Percentiles rank a stretch among this genome's conserved stretches.
These are phyloP conservation scores for Gambusia affinis DNA, from an alignment of 2,113 vertebrate genomes.

Conservation along the genomic window DNA sequence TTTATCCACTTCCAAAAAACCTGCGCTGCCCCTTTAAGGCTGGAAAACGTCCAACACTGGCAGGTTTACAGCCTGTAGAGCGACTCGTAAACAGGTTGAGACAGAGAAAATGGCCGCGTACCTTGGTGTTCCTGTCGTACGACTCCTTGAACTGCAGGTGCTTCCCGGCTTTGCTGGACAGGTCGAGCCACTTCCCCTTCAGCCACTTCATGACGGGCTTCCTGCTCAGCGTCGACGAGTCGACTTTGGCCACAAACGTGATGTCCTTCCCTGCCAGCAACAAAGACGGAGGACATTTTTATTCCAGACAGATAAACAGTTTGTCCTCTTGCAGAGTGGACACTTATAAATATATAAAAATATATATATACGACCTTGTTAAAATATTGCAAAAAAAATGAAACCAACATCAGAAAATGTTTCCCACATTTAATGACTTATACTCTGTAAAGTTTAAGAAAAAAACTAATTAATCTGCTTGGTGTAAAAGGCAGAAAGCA, in stretches of 20 bases:
- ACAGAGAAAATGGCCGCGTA: slow-evolving; percentile 39
- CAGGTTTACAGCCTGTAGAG: neutral
- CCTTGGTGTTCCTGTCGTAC: slow-evolving; percentile 87
- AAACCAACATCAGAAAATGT: too few species aligned
- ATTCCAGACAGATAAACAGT: slow-evolving; percentile 3
- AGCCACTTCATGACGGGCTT: slow-evolving; percentile 88
- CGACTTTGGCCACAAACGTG: slow-evolving; percentile 79
- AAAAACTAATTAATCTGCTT: too few species aligned
- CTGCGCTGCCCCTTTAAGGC: neutral
- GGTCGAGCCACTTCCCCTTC: slow-evolving; percentile 92
- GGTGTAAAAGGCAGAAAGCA: too few species aligned
- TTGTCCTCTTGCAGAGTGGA: neutral
- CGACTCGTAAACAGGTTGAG: neutral
- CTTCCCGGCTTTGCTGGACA: slow-evolving; percentile 86
- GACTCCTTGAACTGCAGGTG: slow-evolving; percentile 86
- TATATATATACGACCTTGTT: neutral
- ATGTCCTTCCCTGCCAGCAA: slow-evolving; percentile 80
- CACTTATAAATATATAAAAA: neutral
- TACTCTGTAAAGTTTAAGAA: too few species aligned
- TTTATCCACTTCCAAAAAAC: neutral
- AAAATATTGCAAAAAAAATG: neutral
- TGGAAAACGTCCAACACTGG: neutral
- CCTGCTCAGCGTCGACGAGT: slow-evolving; percentile 77
- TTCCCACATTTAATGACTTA: too few species aligned
- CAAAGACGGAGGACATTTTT: slow-evolving; percentile 1